phyloP scores from a whole-genome alignment of 2,113 vertebrate species.

The Lipotes vexillifer region DNA sequence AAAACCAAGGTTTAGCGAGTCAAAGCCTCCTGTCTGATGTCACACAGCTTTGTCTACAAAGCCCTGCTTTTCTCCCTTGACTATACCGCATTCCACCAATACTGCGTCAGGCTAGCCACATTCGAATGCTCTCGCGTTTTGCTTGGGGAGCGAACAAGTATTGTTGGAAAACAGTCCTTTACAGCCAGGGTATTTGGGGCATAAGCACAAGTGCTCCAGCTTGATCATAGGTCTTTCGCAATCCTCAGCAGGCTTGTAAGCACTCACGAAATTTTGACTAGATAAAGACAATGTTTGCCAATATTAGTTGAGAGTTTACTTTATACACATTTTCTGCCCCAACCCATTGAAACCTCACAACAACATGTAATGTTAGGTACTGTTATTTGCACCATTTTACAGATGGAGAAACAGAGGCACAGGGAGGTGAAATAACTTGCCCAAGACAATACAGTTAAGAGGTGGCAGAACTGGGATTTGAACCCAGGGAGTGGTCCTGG shows the following conservation, averaged over 20 bases:
- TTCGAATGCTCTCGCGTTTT: background rate
- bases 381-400: background rate
- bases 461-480: background rate
- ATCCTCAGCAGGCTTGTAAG: no score
- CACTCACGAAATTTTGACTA: background rate
- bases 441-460: background rate
- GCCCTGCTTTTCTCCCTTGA: background rate
- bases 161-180: background rate
- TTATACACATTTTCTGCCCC: accelerated
- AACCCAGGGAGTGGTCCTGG: background rate
- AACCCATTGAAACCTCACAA: background rate
- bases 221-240: background rate
- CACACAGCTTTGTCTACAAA: background rate
- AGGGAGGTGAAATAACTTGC: background rate
- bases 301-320: background rate
- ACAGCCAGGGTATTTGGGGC: no score
- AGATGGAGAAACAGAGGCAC: background rate
- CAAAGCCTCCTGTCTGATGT: background rate
- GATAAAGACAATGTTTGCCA: background rate
- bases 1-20: background rate
- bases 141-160: accelerated
- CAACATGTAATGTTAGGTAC: background rate
- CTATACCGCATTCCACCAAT: accelerated
- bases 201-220: background rate
- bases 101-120: accelerated